Percentiles rank a stretch among this genome's conserved stretches.
phyloP scores from a whole-genome alignment of 2,888 invertebrate species.

The Trachelus tabidus region DNA sequence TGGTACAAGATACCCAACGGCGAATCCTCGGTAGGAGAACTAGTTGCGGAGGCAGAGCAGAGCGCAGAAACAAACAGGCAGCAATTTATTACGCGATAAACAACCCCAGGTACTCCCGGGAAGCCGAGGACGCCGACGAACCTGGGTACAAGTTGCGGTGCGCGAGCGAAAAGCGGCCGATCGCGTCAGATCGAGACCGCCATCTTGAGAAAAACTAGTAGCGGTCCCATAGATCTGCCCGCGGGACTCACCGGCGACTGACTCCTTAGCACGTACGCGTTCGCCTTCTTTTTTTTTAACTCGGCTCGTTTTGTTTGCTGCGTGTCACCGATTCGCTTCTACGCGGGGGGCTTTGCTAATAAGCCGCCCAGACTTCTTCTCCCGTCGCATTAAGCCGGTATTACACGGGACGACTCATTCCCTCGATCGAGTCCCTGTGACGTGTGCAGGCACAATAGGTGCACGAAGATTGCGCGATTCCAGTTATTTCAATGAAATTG shows the following conservation, averaged over 20 bases:
- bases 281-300: neutral
- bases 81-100: slow-evolving; percentile 54
- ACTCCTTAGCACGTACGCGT: slow-evolving; percentile 12
- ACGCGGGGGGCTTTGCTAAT: slow-evolving; percentile 42
- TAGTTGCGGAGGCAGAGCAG: neutral
- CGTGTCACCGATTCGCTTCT: slow-evolving; percentile 35
- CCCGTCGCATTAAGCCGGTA: neutral
- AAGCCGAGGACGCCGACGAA: slow-evolving; percentile 20
- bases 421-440: neutral
- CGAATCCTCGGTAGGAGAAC: neutral
- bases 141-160: slow-evolving; percentile 4
- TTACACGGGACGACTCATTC: neutral
- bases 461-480: neutral
- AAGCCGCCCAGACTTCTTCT: slow-evolving; percentile 23
- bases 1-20: neutral
- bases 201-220: slow-evolving; percentile 54
- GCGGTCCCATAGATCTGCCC: slow-evolving; percentile 54
- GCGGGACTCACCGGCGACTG: slow-evolving; percentile 16
- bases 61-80: slow-evolving; percentile 11
- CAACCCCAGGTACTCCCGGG: slow-evolving; percentile 30
- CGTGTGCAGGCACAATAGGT: neutral
- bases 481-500: neutral
- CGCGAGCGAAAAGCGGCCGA: slow-evolving; percentile 37
- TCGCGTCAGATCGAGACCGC: slow-evolving; percentile 51
- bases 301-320: slow-evolving; percentile 18